Evolutionary conservation across 1,140 invertebrate species (phyloP).

Genomic region (Habropoda laboriosa): DNA sequence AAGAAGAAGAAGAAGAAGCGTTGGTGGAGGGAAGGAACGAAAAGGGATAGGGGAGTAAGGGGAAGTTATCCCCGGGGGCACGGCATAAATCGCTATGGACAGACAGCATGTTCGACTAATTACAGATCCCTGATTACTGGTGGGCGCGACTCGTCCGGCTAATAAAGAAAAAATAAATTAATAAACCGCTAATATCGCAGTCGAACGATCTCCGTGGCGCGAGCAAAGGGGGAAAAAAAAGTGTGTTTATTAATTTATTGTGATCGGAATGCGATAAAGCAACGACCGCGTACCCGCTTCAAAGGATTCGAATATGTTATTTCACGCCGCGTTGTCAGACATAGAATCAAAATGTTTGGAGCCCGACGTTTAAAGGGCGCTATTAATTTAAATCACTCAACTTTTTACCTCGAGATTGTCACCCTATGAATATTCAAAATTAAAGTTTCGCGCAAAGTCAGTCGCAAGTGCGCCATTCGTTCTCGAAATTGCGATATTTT

Average conservation of each 20-base stretch:
- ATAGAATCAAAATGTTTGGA: neutral
- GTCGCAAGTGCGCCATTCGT: too few relatives aligned
- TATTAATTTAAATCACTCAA: constrained; percentile 17
- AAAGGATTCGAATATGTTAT: constrained; percentile 60
- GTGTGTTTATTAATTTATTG: constrained; percentile 76
- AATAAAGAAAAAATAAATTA: constrained; percentile 80
- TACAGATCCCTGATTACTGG: constrained; percentile 79
- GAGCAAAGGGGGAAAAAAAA: constrained; percentile 50
- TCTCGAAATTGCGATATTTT: too few relatives aligned
- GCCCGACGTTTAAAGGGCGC: neutral
- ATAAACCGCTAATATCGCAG: constrained; percentile 76
- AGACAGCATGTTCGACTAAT: constrained; percentile 79
- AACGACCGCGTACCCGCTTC: constrained; percentile 39
- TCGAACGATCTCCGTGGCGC: constrained; percentile 62
- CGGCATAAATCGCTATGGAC: constrained; percentile 76
- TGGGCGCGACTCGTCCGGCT: constrained; percentile 70
- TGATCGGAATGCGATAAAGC: constrained; percentile 67
- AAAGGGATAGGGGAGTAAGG: constrained; percentile 17
- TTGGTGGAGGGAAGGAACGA: constrained; percentile 45
- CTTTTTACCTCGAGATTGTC: neutral
- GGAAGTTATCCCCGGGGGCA: constrained; percentile 66
- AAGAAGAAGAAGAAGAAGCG: constrained; percentile 50
- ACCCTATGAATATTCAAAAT: neutral
- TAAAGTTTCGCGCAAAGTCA: neutral
- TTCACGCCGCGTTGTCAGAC: constrained; percentile 37